Evolutionary conservation across 1,140 invertebrate genomes (phyloP), one percentile per base, ranked within the genome.

Genomic region (Daktulosphaira vitifoliae): DNA sequence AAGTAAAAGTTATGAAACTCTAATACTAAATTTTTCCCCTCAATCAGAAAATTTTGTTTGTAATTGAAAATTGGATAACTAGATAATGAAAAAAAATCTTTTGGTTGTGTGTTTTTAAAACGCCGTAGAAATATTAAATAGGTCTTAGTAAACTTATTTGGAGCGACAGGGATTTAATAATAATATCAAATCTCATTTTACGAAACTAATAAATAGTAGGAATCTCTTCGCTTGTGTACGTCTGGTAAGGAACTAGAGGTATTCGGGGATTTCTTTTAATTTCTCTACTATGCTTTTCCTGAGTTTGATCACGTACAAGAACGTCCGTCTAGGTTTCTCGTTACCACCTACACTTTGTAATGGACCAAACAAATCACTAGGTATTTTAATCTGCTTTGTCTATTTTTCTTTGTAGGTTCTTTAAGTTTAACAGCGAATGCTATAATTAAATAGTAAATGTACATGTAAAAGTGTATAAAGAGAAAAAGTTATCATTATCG

Each of bases 181-280:
- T 20, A 59, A 46, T 59, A 59, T 56, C 38, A 56, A 56, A 56
- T 56, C 53, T 56, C 53, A 59, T 59, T 59, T 59, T 59, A 29
- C 39, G 16, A 46, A 59, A 59, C 39, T 59, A 59, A 59, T 59
- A 59, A 59, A 44, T 38, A 37, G 38, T 39, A 9, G 11, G 42
- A 44, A 59, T 23, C 20, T 7, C 38, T 15, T 37, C n/a, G 38
- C 37, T n/a, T 8, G 29, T 18, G 37, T 23, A 8, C 29, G 26
- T 53, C 52, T 33, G 52, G 33, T 20, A 11, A n/a, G 5, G 29
- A 11, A 33, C 29, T 33, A 33, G 29, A 9, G 8, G 54, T 4
- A 44, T 44, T 15, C 25, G 25, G 4, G 54, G 39, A 29, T 50
- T 50, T 29, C 39, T 59, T 59, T 59, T 59, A 59, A 59, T 59